Evolutionary conservation across 2,888 invertebrate species (phyloP).

Genomic region (Miltochrista miniata): DNA sequence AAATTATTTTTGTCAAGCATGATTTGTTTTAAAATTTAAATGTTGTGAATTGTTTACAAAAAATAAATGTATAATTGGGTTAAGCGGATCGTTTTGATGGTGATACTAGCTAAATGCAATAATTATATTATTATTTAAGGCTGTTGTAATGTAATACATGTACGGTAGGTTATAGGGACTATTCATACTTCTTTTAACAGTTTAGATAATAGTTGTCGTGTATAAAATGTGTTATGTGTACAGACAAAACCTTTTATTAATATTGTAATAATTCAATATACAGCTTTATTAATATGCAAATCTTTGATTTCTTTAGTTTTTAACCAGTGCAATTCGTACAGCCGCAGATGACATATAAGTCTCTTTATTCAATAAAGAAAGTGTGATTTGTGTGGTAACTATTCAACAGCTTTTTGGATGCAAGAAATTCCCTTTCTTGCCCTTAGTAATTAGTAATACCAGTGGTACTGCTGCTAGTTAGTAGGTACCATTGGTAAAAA

Average conservation of each 20-base stretch:
- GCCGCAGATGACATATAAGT: no score
- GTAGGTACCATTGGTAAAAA: no score
- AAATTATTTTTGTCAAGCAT: constrained; percentile 38
- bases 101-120: constrained; percentile 73
- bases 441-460: no score
- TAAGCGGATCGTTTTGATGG: constrained; percentile 60
- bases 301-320: constrained; percentile 22
- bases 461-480: no score
- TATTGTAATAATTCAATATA: constrained; percentile 65
- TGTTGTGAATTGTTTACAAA: constrained; percentile 67
- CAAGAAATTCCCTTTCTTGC: no score
- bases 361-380: no score
- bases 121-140: constrained; percentile 53
- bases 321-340: no score
- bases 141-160: constrained; percentile 61
- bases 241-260: constrained; percentile 67
- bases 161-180: constrained; percentile 55
- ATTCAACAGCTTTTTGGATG: no score
- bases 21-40: constrained; percentile 54
- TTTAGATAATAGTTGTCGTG: constrained; percentile 47
- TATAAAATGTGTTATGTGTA: constrained; percentile 71
- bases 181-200: constrained; percentile 49
- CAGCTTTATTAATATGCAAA: constrained; percentile 63
- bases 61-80: constrained; percentile 55
- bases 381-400: no score